Percentiles rank a stretch among this genome's conserved stretches.
Conservation (phyloP, 1,140 invertebrate species). For the Philotrypesis tridentata region DNA sequence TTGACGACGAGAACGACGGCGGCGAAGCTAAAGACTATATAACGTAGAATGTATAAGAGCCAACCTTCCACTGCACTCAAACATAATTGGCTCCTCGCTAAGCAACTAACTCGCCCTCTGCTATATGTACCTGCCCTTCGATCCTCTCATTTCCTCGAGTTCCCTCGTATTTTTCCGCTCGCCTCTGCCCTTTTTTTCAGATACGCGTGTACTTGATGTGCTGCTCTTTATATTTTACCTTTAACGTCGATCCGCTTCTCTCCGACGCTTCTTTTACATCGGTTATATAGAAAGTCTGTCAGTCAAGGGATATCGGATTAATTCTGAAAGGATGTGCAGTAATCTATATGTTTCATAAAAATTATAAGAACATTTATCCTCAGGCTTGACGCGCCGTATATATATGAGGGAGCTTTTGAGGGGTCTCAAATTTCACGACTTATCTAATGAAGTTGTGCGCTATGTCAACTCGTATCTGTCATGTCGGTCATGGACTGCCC, state of each 20-base stretch:
- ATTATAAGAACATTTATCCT: neutral
- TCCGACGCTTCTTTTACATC: neutral
- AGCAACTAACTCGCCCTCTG: neutral
- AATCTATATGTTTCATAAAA: neutral
- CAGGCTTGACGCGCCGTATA: neutral
- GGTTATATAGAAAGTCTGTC: no score
- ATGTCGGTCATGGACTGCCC: neutral
- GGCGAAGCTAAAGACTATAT: neutral
- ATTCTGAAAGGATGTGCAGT: neutral
- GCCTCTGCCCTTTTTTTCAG: neutral
- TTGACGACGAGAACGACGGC: neutral
- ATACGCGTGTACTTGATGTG: neutral
- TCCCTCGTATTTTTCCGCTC: neutral
- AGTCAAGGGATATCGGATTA: no score
- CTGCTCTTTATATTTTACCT: neutral
- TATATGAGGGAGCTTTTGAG: neutral
- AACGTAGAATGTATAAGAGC: neutral
- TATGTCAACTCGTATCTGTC: neutral
- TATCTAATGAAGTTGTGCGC: neutral
- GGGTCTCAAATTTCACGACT: neutral
- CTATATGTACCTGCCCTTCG: neutral
- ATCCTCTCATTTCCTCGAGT: neutral
- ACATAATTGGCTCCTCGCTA: conserved; percentile 13
- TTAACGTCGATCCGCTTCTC: neutral
- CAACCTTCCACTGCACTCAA: conserved; percentile 18